Percentiles rank a stretch among this genome's conserved stretches.
Conservation (phyloP, 2,888 invertebrate genomes). For the Cistogaster globosa region DNA sequence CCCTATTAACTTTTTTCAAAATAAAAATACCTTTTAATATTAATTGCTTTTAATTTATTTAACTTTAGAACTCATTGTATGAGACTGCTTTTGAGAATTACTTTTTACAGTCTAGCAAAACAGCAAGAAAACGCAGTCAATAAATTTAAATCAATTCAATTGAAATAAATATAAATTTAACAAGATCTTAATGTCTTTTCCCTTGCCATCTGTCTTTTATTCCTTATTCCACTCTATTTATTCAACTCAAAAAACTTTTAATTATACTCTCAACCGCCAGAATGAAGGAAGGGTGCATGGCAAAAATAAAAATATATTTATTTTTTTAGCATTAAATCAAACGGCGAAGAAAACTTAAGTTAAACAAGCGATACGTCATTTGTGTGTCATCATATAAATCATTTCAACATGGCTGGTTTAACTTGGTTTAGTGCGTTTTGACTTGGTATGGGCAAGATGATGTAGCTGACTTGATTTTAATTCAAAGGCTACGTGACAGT, state of each 20-base stretch:
- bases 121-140: constrained; percentile 5
- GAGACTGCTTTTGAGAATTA: too few relatives aligned
- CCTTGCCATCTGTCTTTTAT: background rate
- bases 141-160: constrained; percentile 55
- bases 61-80: background rate
- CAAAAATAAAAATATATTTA: background rate
- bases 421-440: constrained; percentile 1
- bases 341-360: constrained; percentile 35
- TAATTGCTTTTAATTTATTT: constrained; percentile 23
- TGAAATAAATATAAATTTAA: constrained; percentile 62
- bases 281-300: too few relatives aligned
- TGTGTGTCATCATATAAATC: constrained; percentile 65
- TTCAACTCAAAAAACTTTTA: constrained; percentile 22
- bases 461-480: constrained; percentile 50
- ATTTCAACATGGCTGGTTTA: constrained; percentile 55
- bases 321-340: constrained; percentile 17
- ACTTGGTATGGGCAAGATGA: background rate
- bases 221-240: background rate
- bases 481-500: constrained; percentile 59
- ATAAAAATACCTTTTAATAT: background rate
- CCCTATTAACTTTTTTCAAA: background rate
- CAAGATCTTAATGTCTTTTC: constrained; percentile 35
- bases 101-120: background rate
- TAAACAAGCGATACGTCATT: constrained; percentile 58
- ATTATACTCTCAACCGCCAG: constrained; percentile 32